A percentile compares a stretch with the other conserved stretches of the same genome.
phyloP scores from a whole-genome alignment of 2,113 vertebrate species.

The Clarias gariepinus region DNA sequence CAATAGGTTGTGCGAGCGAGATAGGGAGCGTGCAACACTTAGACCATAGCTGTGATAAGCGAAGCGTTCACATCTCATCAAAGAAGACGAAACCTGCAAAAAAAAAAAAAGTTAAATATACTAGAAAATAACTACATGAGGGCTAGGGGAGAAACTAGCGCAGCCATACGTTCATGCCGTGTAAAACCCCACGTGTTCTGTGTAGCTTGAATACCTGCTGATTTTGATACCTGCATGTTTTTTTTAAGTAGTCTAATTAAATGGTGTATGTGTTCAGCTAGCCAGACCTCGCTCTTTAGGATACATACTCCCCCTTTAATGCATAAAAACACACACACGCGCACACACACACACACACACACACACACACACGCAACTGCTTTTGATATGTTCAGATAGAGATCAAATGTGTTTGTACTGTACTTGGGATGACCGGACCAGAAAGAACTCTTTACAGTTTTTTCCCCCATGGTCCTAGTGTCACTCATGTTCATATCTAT shows the following conservation, averaged over 20 bases:
- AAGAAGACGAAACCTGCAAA: constrained; percentile 44
- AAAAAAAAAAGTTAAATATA: constrained; percentile 31
- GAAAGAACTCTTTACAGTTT: constrained; percentile 23
- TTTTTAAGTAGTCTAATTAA: constrained; percentile 73
- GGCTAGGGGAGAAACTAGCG: constrained; percentile 43
- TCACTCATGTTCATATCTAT: constrained; percentile 17
- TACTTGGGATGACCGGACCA: constrained; percentile 37
- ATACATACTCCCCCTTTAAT: constrained; percentile 13
- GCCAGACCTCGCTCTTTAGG: constrained; percentile 28
- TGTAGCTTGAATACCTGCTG: constrained; percentile 80
- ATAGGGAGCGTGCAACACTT: constrained; percentile 60
- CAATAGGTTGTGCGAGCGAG: constrained; percentile 63
- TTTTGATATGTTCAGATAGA: constrained; percentile 45
- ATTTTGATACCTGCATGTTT: constrained; percentile 88
- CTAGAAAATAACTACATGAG: constrained; percentile 40
- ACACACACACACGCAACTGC: background rate
- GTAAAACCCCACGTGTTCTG: constrained; percentile 70
- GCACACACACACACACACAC: too few species aligned
- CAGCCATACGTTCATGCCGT: constrained; percentile 64
- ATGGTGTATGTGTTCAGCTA: constrained; percentile 79
- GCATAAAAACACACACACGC: background rate
- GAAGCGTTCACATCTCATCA: constrained; percentile 57
- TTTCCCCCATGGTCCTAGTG: constrained; percentile 34
- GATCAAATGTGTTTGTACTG: constrained; percentile 52
- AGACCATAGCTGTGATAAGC: constrained; percentile 84